phyloP scores from a whole-genome alignment of 2,113 vertebrate genomes.

The Mesoclemmys tuberculata region DNA sequence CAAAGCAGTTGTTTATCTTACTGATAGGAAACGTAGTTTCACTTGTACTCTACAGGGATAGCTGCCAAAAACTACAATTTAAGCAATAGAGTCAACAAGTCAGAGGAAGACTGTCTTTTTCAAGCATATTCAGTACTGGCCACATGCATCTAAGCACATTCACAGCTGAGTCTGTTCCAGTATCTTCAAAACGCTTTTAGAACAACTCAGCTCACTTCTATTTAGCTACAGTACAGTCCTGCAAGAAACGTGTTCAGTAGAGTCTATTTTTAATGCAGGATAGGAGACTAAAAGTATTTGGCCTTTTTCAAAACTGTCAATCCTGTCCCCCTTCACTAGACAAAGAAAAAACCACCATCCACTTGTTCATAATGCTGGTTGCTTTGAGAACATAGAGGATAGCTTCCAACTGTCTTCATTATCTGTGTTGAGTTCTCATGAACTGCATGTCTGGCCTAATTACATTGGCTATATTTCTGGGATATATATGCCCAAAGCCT shows the following conservation, averaged over 20 bases:
- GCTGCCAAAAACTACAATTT: constrained; percentile 27
- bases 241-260: constrained; percentile 14
- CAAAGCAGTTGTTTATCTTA: not conserved
- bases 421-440: not conserved
- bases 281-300: not conserved
- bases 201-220: constrained; percentile 27
- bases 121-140: not conserved
- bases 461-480: not conserved
- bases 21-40: not conserved
- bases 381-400: not conserved
- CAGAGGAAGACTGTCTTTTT: constrained; percentile 35
- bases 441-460: fast-evolving
- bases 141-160: not conserved
- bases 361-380: not conserved
- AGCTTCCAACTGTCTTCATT: too few relatives aligned
- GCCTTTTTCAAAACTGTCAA: not conserved
- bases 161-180: constrained; percentile 2
- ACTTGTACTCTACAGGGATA: not conserved
- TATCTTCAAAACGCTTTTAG: not conserved
- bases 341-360: not conserved
- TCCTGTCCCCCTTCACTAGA: not conserved
- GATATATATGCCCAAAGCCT: not conserved
- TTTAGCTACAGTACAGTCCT: constrained; percentile 3
- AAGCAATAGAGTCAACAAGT: not conserved
- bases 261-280: not conserved